Evolutionary conservation across 2,888 invertebrate genomes (phyloP), one percentile per base, ranked within the genome.

Genomic region (Penaeus monodon): DNA sequence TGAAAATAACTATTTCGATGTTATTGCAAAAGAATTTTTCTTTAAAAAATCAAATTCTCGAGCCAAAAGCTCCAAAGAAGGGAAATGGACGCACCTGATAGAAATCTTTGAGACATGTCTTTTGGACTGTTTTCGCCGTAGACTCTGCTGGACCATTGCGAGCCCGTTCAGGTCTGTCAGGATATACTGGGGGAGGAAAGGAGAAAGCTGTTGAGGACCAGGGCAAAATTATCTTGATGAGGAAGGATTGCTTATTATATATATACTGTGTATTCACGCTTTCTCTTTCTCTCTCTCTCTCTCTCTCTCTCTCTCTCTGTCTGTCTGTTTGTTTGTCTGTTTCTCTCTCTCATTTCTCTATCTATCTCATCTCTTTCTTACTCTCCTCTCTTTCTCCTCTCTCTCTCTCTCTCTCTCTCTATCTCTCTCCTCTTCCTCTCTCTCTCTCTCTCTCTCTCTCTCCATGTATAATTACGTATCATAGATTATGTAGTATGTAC

Each of bases 71-170:
- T 22, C 33, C 8, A 22, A 20, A 1, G n/a, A 33, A 65, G 44
- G 27, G 24, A 22, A 14, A 44, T 14, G 38, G 12, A 57, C 27
- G 38, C 29, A 29, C 73, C 73, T 73, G 73, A 73, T 73, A 29
- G 73, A 73, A 24, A 84, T 84, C 77, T 84, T 84, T 77, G 84
- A 84, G 20, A 44, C 66, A 27, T 77, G 84, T 83, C 76, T 38
- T 0, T 76, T 64, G 27, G 77, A 68, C 44, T 76, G 64, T 49
- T 76, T 77, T 22, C 77, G 27, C 29, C 84, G n/a, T 12, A 84
- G 76, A 77, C 77, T 77, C 84, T 84, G 84, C n/a, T 84, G 84
- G 10, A 84, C 84, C 84, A 84, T 77, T 0, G 77, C 77, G n/a
- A 84, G 65, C 1, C 84, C 66, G 66, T 77, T 84, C 27, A 77